These are phyloP conservation scores for Prenolepis imparis DNA, from an alignment of 2,888 invertebrate genomes.

Conservation along the genomic window DNA sequence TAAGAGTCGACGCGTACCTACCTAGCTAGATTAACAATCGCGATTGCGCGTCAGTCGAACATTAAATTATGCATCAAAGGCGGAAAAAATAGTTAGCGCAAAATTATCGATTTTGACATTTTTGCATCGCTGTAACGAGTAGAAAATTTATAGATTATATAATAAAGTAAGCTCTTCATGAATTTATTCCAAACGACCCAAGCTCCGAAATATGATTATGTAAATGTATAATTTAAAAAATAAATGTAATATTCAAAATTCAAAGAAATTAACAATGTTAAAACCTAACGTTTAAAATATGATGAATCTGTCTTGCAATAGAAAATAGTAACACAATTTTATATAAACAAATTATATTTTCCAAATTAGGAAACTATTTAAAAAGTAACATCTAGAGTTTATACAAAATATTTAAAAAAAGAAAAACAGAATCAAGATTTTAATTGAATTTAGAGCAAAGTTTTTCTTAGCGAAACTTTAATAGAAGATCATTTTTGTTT, in stretches of 20 bases:
- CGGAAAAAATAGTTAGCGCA: not conserved
- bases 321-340: conserved; percentile 1
- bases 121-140: not conserved
- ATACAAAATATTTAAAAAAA: not conserved
- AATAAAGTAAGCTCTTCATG: not conserved
- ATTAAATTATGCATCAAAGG: not conserved
- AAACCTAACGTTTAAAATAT: not conserved
- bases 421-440: not conserved
- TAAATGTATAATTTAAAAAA: not conserved
- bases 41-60: conserved; percentile 15
- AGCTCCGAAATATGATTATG: not conserved
- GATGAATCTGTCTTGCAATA: not conserved
- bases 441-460: not conserved
- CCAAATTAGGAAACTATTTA: not conserved
- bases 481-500: not conserved
- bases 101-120: not conserved
- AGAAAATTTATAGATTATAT: not conserved
- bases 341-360: conserved; percentile 1
- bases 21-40: not conserved
- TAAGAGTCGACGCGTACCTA: not conserved
- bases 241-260: not conserved
- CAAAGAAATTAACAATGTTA: not conserved
- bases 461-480: not conserved
- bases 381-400: not conserved
- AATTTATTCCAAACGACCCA: not conserved